Evolutionary conservation across 2,888 invertebrate species (phyloP).

Genomic region (Aethes cnicana): DNA sequence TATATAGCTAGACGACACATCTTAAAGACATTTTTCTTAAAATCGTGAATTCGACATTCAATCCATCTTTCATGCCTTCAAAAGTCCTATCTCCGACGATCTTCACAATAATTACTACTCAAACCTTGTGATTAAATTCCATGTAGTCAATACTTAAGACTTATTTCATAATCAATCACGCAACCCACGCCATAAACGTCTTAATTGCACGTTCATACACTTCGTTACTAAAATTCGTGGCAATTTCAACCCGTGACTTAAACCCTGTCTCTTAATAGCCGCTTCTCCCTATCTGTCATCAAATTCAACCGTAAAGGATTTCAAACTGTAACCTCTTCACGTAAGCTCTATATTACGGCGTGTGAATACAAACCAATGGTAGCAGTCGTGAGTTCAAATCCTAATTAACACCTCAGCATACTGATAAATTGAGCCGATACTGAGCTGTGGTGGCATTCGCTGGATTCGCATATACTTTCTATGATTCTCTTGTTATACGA

Average conservation of each 20-base stretch:
- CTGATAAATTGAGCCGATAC: constrained; percentile 78
- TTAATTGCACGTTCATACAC: constrained; percentile 63
- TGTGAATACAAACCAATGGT: constrained; percentile 49
- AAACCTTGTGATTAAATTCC: neutral
- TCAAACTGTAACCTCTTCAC: constrained; percentile 36
- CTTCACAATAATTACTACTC: too few species aligned
- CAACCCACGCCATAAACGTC: constrained; percentile 43
- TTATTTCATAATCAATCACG: constrained; percentile 8
- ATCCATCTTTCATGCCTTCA: constrained; percentile 51
- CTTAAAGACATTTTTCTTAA: too few species aligned
- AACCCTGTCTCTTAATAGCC: constrained; percentile 69
- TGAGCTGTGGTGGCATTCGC: constrained; percentile 55
- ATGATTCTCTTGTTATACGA: constrained; percentile 33
- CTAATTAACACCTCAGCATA: constrained; percentile 78
- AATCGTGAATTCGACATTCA: too few species aligned
- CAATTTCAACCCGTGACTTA: constrained; percentile 75
- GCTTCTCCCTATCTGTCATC: constrained; percentile 73
- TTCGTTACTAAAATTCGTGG: constrained; percentile 64
- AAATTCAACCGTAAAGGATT: constrained; percentile 31
- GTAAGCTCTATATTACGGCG: constrained; percentile 42
- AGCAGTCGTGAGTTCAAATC: constrained; percentile 76
- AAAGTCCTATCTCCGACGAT: too few species aligned
- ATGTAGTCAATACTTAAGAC: too few species aligned
- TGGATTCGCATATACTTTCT: constrained; percentile 47
- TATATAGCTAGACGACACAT: too few species aligned